A percentile compares a stretch with the other conserved stretches of the same genome.
Conservation (phyloP, 1,140 invertebrate species). For the Helicoverpa zea region DNA sequence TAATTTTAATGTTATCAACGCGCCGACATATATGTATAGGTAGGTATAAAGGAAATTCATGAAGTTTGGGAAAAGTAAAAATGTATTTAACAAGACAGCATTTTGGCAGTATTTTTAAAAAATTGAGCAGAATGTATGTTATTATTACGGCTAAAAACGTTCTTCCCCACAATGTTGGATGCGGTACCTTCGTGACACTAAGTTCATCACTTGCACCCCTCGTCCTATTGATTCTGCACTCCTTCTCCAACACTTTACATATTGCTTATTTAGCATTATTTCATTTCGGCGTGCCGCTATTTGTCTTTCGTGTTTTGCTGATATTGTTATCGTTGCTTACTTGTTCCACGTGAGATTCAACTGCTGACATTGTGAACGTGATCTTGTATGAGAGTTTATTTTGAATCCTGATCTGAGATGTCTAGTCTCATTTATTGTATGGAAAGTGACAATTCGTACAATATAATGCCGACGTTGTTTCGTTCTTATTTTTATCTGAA, state of each 20-base stretch:
- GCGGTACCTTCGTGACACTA: too few species aligned
- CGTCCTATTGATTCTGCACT: conserved; percentile 68
- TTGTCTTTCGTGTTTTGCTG: conserved; percentile 69
- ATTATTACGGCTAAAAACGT: too few species aligned
- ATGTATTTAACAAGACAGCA: too few species aligned
- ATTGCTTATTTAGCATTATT: conserved; percentile 82
- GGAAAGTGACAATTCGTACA: conserved; percentile 18
- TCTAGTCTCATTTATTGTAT: not conserved
- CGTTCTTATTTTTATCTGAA: not conserved
- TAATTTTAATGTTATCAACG: too few species aligned
- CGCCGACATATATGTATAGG: too few species aligned
- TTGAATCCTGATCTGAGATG: conserved; percentile 18
- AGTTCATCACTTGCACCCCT: conserved; percentile 51
- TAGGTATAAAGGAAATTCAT: not conserved
- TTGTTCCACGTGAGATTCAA: conserved; percentile 45
- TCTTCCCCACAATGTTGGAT: too few species aligned
- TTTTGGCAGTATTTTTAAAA: too few species aligned
- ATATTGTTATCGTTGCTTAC: conserved; percentile 62
- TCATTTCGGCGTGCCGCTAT: conserved; percentile 71
- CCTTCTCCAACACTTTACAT: conserved; percentile 75
- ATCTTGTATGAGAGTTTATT: conserved; percentile 11
- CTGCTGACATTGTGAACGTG: conserved; percentile 47
- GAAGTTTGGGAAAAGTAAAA: too few species aligned
- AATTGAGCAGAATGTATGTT: too few species aligned
- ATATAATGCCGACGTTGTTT: conserved; percentile 4